phyloP scores from a whole-genome alignment of 2,888 invertebrate genomes.

The Perithous albicinctus region DNA sequence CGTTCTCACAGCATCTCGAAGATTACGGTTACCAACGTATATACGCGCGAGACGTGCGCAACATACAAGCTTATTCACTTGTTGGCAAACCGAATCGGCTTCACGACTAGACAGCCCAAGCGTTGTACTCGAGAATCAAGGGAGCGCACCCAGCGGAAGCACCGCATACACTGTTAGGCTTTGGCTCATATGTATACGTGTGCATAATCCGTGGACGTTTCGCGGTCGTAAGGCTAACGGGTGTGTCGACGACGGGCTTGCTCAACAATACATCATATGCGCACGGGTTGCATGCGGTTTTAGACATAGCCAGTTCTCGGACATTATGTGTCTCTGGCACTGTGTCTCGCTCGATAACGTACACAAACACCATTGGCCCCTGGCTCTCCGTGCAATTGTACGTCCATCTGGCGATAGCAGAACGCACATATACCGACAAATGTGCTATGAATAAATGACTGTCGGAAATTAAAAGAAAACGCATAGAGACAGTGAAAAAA shows the following conservation, averaged over 20 bases:
- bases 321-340: conserved; percentile 46
- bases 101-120: conserved; percentile 36
- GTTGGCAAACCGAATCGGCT: conserved; percentile 55
- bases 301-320: conserved; percentile 35
- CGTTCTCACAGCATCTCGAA: conserved; percentile 49
- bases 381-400: conserved; percentile 32
- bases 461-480: conserved; percentile 11
- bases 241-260: conserved; percentile 61
- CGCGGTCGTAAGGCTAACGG: conserved; percentile 66
- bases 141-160: conserved; percentile 53
- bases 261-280: conserved; percentile 63
- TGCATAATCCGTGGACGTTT: conserved; percentile 59
- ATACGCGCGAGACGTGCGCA: conserved; percentile 15
- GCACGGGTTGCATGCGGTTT: conserved; percentile 47
- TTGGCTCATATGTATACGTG: conserved; percentile 19
- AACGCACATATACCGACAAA: conserved; percentile 38
- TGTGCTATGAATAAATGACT: conserved; percentile 34
- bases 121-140: conserved; percentile 47
- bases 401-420: conserved; percentile 48
- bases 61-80: conserved; percentile 44
- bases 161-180: neutral
- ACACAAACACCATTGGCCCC: conserved; percentile 1
- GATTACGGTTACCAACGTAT: conserved; percentile 56
- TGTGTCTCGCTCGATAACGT: conserved; percentile 39
- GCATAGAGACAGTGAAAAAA: neutral